Conservation (phyloP, 2,797 vertebrate genomes). For the Catharus ustulatus region DNA sequence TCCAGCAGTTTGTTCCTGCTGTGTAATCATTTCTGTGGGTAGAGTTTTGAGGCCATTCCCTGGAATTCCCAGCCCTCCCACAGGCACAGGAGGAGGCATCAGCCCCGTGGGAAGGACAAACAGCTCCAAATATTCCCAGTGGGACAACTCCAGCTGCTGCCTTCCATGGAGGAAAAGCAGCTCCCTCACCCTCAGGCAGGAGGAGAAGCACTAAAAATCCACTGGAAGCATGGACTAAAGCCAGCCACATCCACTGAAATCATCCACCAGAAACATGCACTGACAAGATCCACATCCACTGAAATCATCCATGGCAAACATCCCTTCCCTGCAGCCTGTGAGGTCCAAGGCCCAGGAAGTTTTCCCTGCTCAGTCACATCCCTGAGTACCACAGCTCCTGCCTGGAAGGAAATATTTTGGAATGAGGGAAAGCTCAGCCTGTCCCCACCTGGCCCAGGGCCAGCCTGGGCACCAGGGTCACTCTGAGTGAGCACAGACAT, state of each 20-base stretch:
- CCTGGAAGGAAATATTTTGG: neutral
- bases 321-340: neutral
- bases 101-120: neutral
- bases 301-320: too few relatives aligned
- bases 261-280: too few relatives aligned
- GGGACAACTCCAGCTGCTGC: neutral
- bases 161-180: neutral
- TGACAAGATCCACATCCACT: too few relatives aligned
- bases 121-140: neutral
- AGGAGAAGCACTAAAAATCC: neutral
- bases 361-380: neutral
- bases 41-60: neutral
- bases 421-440: neutral
- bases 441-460: neutral
- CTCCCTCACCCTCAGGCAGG: neutral
- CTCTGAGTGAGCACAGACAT: accelerated
- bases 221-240: neutral
- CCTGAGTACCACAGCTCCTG: neutral
- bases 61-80: neutral
- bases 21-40: neutral
- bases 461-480: neutral
- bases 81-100: accelerated
- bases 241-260: too few relatives aligned
- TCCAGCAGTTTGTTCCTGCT: neutral
- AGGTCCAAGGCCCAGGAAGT: neutral